Base-by-base conservation (phyloP, 1,140 invertebrate species). In the Rhizoglyphus robini region DNA sequence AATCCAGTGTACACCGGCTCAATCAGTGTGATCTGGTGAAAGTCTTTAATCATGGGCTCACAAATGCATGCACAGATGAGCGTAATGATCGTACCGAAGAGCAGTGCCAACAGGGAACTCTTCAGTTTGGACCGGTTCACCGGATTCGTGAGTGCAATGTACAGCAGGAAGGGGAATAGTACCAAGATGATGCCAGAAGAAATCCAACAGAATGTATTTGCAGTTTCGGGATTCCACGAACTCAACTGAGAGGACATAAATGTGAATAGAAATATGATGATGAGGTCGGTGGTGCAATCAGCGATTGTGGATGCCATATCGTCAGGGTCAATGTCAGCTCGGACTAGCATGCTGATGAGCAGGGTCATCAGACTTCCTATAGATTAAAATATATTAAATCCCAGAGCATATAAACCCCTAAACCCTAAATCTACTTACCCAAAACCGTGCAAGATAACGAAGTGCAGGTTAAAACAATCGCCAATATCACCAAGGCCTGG, bases 201-300 rank as follows among this genome's bases (percentile, higher is more conserved):
- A 2, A 23, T 46, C 61, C 25, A 46, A 3, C 20, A 4, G 27
- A 63, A 31, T 34, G 15, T 18, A 29, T 18, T 18, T 2, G 36
- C 61, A 27, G 48, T 31, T 51, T n/a, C 8, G 23, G 23, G 15
- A 11, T 25, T 11, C 8, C 18, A 41, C 8, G 18, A 11, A 11
- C 8, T 18, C 8, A 41, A 41, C 13, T 34, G 20, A 11, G 5
- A 8, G n/a, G n/a, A n/a, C n/a, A n/a, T n/a, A n/a, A n/a, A n/a
- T n/a, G n/a, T n/a, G 13, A 60, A 48, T 15, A 63, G n/a, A 2
- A 63, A 25, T n/a, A 63, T 29, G 41, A 41, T 63, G 15, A 63
- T 34, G 1, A 63, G 20, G 32, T 63, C 61, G 23, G 34, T 41
- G 8, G 20, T 47, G 1, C 34, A 46, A 31, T 1, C 34, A 31